Conservation (phyloP, 2,113 vertebrate species). For the Poecilia latipinna region DNA sequence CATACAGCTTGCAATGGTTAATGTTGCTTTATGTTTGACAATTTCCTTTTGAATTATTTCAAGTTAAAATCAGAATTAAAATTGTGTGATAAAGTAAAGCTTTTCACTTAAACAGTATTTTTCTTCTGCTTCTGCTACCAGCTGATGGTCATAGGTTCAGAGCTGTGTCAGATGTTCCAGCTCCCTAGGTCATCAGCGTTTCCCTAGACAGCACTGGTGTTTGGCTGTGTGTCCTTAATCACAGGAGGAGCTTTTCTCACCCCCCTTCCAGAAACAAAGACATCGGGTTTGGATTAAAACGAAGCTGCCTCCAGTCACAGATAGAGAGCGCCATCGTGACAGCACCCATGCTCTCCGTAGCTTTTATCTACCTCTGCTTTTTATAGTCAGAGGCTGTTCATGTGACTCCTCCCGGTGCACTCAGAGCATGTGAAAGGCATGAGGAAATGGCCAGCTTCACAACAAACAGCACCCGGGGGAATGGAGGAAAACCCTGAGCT, state of each 20-base stretch:
- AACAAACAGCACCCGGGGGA: slow-evolving; percentile 47
- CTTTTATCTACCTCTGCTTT: slow-evolving; percentile 77
- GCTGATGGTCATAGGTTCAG: slow-evolving; percentile 67
- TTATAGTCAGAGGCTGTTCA: slow-evolving; percentile 70
- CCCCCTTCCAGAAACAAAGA: slow-evolving; percentile 59
- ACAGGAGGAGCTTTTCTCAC: slow-evolving; percentile 55
- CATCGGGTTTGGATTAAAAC: slow-evolving; percentile 38
- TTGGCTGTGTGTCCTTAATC: slow-evolving; percentile 45
- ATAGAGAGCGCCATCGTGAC: slow-evolving; percentile 78
- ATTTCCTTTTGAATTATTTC: no score
- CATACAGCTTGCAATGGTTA: no score
- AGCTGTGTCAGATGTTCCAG: slow-evolving; percentile 68
- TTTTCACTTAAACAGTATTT: slow-evolving; percentile 16
- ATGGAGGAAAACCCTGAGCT: slow-evolving; percentile 28
- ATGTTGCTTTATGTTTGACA: no score
- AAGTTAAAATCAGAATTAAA: no score
- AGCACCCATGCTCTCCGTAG: slow-evolving; percentile 67
- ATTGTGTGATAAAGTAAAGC: not conserved
- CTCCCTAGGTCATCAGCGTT: slow-evolving; percentile 61
- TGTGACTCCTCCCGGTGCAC: slow-evolving; percentile 72
- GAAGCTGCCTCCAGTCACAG: slow-evolving; percentile 68
- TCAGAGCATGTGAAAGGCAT: slow-evolving; percentile 75
- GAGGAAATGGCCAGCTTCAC: slow-evolving; percentile 48
- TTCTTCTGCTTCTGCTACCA: slow-evolving; percentile 25
- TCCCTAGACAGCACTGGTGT: slow-evolving; percentile 33